A percentile compares a stretch with the other conserved stretches of the same genome.
Evolutionary conservation across 2,797 vertebrate genomes (phyloP).

Genomic region (Phoeniculus purpureus): DNA sequence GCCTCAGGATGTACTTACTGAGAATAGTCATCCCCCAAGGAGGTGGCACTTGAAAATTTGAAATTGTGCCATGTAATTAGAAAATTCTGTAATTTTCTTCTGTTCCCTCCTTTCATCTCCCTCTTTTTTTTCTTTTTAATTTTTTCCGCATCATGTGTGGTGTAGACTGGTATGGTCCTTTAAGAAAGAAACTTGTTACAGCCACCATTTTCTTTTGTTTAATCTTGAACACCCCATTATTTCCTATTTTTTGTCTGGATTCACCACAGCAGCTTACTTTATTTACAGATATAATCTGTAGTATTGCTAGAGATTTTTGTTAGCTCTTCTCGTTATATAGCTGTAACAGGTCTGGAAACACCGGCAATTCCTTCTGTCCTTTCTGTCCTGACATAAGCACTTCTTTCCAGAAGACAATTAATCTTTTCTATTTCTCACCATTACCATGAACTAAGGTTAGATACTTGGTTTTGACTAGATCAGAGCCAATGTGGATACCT

Average conservation of each 20-base stretch:
- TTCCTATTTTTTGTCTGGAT: not conserved
- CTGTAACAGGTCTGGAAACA: not conserved
- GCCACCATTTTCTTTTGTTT: not conserved
- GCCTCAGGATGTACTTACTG: not conserved
- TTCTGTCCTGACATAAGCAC: not conserved
- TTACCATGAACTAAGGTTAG: not conserved
- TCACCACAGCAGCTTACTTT: not conserved
- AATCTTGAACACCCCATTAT: not conserved
- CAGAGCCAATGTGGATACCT: not conserved
- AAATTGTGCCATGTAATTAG: not conserved
- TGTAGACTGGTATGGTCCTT: not conserved
- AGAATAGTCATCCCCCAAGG: not conserved
- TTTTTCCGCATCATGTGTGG: not conserved
- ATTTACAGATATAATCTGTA: not conserved
- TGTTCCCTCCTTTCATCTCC: not conserved
- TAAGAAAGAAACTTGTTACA: not conserved
- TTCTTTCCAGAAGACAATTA: conserved; percentile 1
- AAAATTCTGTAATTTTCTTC: not conserved
- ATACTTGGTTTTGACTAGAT: not conserved
- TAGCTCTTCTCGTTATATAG: not conserved
- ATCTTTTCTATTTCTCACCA: not conserved
- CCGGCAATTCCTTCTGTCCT: not conserved
- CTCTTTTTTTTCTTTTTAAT: not conserved
- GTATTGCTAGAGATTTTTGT: not conserved
- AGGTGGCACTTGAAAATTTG: not conserved